These are phyloP conservation scores for Butorides virescens DNA, from an alignment of 2,113 vertebrate genomes.

Conservation along the genomic window DNA sequence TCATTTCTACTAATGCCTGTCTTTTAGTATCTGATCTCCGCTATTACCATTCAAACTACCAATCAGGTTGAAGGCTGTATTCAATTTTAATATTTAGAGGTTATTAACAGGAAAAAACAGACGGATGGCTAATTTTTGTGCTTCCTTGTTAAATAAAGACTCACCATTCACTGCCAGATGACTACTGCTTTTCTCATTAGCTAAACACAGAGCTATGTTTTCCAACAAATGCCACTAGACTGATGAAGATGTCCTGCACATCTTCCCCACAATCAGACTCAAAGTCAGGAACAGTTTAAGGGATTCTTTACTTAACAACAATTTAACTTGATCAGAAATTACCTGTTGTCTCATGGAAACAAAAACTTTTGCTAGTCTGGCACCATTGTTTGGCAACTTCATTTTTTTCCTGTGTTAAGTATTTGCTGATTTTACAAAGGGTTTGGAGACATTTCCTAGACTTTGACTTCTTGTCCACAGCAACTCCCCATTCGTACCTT, in stretches of 20 bases:
- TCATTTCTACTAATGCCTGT: neutral
- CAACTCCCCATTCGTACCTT: neutral
- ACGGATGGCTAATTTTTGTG: constrained; percentile 37
- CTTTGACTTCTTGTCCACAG: neutral
- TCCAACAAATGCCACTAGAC: constrained; percentile 28
- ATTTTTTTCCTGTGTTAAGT: neutral
- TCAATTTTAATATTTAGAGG: constrained; percentile 35
- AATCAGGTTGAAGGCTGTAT: constrained; percentile 17
- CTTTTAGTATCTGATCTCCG: neutral
- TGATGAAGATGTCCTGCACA: neutral
- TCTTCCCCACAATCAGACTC: neutral
- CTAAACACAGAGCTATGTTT: constrained; percentile 43
- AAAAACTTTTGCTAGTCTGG: neutral
- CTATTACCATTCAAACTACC: neutral
- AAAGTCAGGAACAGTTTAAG: neutral
- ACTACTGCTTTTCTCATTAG: constrained; percentile 45
- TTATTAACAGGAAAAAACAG: constrained; percentile 59
- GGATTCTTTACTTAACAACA: neutral
- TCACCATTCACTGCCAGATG: constrained; percentile 39
- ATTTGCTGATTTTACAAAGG: neutral
- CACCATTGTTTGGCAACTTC: neutral
- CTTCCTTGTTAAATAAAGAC: constrained; percentile 41
- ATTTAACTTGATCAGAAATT: neutral
- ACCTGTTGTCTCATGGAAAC: neutral
- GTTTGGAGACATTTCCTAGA: neutral